Conservation (phyloP, 2,888 invertebrate genomes). For the Tetanocera ferruginea region DNA sequence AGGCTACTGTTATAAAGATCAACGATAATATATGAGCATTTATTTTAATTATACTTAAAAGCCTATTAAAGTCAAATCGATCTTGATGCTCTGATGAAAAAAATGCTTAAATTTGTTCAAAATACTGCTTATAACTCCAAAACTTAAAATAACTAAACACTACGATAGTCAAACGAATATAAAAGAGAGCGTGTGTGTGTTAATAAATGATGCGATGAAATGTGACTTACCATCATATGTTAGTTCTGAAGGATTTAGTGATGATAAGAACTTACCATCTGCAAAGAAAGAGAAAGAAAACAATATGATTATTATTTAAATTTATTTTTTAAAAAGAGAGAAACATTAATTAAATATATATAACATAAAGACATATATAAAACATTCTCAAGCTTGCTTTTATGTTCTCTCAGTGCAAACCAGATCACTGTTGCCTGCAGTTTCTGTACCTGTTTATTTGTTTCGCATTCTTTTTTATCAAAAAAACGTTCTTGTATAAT, state of each 20-base stretch:
- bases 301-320: constrained; percentile 23
- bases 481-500: background rate
- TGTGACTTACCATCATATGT: constrained; percentile 70
- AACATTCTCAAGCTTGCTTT: no score
- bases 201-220: constrained; percentile 61
- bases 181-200: constrained; percentile 46
- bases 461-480: background rate
- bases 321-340: background rate
- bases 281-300: constrained; percentile 57
- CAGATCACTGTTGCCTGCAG: background rate
- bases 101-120: no score
- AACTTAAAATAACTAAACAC: constrained; percentile 41
- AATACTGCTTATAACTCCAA: constrained; percentile 12
- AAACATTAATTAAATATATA: no score
- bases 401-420: no score
- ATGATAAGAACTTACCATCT: constrained; percentile 71
- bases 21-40: background rate
- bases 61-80: no score
- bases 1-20: constrained; percentile 1
- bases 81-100: no score
- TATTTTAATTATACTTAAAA: background rate
- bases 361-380: no score
- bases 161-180: constrained; percentile 35
- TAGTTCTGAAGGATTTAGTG: constrained; percentile 71
- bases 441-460: no score